Percentiles rank a stretch among this genome's conserved stretches.
Evolutionary conservation across 1,140 invertebrate species (phyloP).

Genomic region (Rhopalosiphum padi): DNA sequence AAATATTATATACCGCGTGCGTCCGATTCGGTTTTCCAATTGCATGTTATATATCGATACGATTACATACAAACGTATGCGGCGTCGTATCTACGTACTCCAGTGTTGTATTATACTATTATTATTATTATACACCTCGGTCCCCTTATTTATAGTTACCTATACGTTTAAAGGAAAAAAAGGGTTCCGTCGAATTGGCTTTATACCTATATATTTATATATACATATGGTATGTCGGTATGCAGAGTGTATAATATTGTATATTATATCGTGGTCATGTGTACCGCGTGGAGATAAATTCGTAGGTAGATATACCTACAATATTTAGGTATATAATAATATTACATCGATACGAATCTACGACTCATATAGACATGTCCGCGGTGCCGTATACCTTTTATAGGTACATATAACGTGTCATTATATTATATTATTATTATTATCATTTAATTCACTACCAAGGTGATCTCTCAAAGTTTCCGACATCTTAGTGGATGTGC

Average conservation of each 20-base stretch:
- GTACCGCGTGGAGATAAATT: neutral
- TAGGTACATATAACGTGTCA: neutral
- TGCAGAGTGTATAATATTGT: neutral
- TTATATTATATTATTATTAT: neutral
- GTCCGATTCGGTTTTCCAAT: neutral
- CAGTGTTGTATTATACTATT: neutral
- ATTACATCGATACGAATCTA: conserved; percentile 30
- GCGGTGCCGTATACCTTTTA: neutral
- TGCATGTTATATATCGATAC: conserved; percentile 34
- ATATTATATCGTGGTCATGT: neutral
- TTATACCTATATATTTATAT: neutral
- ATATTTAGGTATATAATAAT: neutral
- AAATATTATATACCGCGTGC: neutral
- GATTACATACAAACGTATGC: neutral
- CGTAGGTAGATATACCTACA: neutral
- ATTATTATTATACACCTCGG: neutral
- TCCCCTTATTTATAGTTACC: neutral
- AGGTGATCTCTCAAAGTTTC: neutral
- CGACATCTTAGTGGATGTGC: neutral
- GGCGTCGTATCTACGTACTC: neutral
- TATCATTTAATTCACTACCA: neutral
- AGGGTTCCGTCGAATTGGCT: conserved; percentile 6
- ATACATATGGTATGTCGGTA: neutral
- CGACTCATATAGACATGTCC: neutral
- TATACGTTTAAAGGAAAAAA: neutral